Conservation (phyloP, 2,113 vertebrate species). For the Anguilla japonica region DNA sequence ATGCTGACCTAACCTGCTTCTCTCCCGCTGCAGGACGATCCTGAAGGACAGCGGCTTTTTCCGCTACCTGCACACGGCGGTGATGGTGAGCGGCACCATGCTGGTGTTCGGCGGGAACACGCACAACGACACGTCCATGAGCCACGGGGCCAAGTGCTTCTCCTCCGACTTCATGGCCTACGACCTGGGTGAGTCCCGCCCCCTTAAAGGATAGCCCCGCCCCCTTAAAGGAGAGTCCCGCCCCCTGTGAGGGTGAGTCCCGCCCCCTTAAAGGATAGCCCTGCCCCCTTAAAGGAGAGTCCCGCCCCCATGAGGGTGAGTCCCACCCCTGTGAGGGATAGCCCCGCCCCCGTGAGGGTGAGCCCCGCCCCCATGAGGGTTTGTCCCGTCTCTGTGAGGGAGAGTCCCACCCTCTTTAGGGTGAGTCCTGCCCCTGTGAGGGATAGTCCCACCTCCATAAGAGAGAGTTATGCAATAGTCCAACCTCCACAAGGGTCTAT, state of each 20-base stretch:
- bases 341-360: too few relatives aligned
- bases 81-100: constrained; percentile 87
- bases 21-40: constrained; percentile 76
- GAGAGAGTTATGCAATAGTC: too few relatives aligned
- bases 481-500: too few relatives aligned
- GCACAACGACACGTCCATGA: constrained; percentile 98
- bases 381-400: too few relatives aligned
- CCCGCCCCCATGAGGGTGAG: constrained; percentile 57
- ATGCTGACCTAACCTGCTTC: not conserved
- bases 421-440: too few relatives aligned
- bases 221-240: not conserved
- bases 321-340: too few relatives aligned
- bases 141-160: constrained; percentile 95
- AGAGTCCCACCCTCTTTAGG: too few relatives aligned
- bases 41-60: constrained; percentile 91
- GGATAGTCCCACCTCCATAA: too few relatives aligned
- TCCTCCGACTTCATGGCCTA: constrained; percentile 96
- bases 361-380: too few relatives aligned
- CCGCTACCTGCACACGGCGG: constrained; percentile 92
- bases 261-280: not conserved
- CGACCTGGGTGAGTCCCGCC: constrained; percentile 83
- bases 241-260: constrained; percentile 69
- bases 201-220: too few relatives aligned
- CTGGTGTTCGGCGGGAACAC: constrained; percentile 97
- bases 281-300: not conserved